phyloP scores from a whole-genome alignment of 2,113 vertebrate species.

The Eupsittula cactorum region DNA sequence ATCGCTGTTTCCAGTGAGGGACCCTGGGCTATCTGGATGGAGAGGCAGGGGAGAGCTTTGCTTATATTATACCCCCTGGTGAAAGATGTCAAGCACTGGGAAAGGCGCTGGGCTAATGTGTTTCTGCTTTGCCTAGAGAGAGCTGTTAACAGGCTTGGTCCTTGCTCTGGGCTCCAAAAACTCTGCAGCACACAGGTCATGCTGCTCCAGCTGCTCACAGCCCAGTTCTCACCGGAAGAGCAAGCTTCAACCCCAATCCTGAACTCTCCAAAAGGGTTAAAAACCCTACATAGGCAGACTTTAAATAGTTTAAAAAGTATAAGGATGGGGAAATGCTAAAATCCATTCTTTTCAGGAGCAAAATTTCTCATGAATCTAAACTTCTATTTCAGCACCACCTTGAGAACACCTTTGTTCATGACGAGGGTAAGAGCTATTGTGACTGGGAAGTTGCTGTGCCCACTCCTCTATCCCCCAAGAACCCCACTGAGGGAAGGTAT shows the following conservation, averaged over 20 bases:
- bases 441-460: background rate
- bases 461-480: background rate
- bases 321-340: background rate
- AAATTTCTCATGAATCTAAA: background rate
- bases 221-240: background rate
- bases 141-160: background rate
- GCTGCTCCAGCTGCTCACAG: background rate
- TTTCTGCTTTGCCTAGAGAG: background rate
- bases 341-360: background rate
- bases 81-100: background rate
- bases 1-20: background rate
- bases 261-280: background rate
- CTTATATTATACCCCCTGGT: background rate
- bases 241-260: background rate
- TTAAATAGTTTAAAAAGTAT: background rate
- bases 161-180: background rate
- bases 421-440: accelerated
- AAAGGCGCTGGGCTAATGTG: background rate
- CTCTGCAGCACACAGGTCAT: background rate
- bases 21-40: background rate
- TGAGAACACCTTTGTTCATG: background rate
- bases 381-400: background rate
- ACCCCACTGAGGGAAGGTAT: background rate
- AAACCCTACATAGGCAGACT: background rate
- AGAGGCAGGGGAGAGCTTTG: background rate